Percentiles rank a stretch among this genome's conserved stretches.
Evolutionary conservation across 2,888 invertebrate species (phyloP).

Genomic region (Sialis lutaria): DNA sequence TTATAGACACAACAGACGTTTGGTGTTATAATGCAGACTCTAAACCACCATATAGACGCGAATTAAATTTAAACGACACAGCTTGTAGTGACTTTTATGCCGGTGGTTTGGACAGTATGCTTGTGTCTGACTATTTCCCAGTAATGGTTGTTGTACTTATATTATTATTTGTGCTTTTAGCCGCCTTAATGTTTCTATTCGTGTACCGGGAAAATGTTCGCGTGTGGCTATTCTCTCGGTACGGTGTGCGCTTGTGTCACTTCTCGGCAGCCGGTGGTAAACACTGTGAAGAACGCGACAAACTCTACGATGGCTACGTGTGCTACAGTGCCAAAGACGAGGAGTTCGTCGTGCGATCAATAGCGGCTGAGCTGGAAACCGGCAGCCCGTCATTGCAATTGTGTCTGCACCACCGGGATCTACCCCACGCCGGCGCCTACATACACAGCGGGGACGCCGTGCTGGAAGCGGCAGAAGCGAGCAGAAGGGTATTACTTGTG

Average conservation of each 20-base stretch:
- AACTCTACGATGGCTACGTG: constrained; percentile 82
- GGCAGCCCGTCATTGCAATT: constrained; percentile 63
- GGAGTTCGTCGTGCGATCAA: constrained; percentile 69
- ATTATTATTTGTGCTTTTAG: constrained; percentile 56
- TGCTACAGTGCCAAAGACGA: constrained; percentile 87
- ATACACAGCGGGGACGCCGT: constrained; percentile 52
- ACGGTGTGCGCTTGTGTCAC: constrained; percentile 65
- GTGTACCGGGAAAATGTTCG: constrained; percentile 73
- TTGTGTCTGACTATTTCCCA: constrained; percentile 70
- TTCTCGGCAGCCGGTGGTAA: constrained; percentile 44
- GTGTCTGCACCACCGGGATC: constrained; percentile 77
- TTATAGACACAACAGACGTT: constrained; percentile 60
- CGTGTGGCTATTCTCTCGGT: constrained; percentile 75
- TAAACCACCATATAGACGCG: constrained; percentile 56
- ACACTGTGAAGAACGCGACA: constrained; percentile 60
- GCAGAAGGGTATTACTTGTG: constrained; percentile 71
- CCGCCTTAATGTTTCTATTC: constrained; percentile 60
- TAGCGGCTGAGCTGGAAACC: constrained; percentile 72
- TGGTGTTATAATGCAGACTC: constrained; percentile 67
- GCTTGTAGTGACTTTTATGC: constrained; percentile 76
- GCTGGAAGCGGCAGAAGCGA: constrained; percentile 73
- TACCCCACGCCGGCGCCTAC: constrained; percentile 53
- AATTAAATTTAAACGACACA: constrained; percentile 68
- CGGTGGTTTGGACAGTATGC: constrained; percentile 65
- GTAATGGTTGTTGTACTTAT: constrained; percentile 66